Base-by-base conservation (phyloP, 1,140 invertebrate genomes). In the Pseudomyrmex sp. region DNA sequence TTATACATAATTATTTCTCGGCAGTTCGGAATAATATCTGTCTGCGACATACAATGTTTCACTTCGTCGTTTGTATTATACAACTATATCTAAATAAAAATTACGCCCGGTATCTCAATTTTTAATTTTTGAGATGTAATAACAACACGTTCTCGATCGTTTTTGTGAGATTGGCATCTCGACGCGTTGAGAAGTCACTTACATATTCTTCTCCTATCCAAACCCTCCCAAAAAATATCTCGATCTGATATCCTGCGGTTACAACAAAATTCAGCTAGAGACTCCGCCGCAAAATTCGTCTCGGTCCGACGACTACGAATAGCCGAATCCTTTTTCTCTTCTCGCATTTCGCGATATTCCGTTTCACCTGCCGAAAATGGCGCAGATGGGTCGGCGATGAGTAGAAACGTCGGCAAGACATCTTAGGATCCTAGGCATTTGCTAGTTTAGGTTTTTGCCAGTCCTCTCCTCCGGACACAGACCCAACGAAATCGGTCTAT, bases 291-390 rank as follows among this genome's bases (percentile, higher is more conserved):
- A 20, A 58, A 70, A 54, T 82, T 76, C 54, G 88, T 88, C 84
- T 73, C 88, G 87, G 58, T 86, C 68, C 59, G 58, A 1, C 56
- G 83, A 85, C 76, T 65, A 59, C 85, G 84, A 88, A 85, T 66
- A 52, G 90, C 84, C 90, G 89, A 90, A 91, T 91, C 91, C 90
- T 90, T 92, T 92, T 91, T 92, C 89, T 92, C 87, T 85, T 88
- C 89, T 91, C 89, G 87, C 88, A 66, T 89, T 84, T 88, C 89
- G 90, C 85, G 90, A 91, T 92, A 90, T 90, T 90, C 90, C 89
- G 90, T 89, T 92, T 93, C 93, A 93, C 93, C 93, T 93, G 93
- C 90, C 91, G 86, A 90, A 92, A 92, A 91, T 90, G 89, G 90
- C 88, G 86, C 85, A 89, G 89, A 88, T 90, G 91, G 90, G 86